phyloP scores from a whole-genome alignment of 35 echinoderm and acorn worm species.

The Ophiothrix spiculata region DNA sequence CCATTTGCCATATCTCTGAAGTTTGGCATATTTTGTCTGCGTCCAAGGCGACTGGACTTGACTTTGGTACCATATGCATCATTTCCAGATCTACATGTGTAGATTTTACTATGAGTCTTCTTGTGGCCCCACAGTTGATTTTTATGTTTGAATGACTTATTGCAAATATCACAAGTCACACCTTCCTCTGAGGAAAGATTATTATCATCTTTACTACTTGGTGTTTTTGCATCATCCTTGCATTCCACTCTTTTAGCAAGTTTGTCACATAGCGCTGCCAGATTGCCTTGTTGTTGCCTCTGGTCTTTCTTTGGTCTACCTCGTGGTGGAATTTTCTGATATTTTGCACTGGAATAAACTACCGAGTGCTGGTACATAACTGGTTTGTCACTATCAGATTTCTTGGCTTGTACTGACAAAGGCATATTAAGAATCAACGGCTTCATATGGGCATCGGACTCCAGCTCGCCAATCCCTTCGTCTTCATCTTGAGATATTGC shows the following conservation, averaged over 20 bases:
- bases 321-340: background rate
- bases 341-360: background rate
- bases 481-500: background rate
- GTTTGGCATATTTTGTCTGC: background rate
- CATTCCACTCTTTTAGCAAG: constrained; percentile 6
- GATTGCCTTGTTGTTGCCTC: background rate
- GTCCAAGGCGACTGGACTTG: background rate
- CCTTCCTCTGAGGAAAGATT: background rate
- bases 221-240: background rate
- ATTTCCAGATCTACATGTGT: background rate
- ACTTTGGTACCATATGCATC: background rate
- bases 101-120: constrained; percentile 15
- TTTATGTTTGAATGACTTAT: background rate
- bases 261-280: background rate
- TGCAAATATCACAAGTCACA: constrained; percentile 7
- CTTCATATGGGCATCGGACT: background rate
- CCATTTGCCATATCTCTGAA: background rate
- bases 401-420: background rate
- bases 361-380: background rate
- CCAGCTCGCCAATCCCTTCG: background rate
- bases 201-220: background rate
- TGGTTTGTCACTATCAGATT: background rate
- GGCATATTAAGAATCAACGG: background rate
- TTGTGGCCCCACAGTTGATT: constrained; percentile 12
- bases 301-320: background rate